Evolutionary conservation across 92 coral and sea anemone genomes (phyloP), one percentile per base, ranked within the genome.

Genomic region (Parazoanthus swiftii): DNA sequence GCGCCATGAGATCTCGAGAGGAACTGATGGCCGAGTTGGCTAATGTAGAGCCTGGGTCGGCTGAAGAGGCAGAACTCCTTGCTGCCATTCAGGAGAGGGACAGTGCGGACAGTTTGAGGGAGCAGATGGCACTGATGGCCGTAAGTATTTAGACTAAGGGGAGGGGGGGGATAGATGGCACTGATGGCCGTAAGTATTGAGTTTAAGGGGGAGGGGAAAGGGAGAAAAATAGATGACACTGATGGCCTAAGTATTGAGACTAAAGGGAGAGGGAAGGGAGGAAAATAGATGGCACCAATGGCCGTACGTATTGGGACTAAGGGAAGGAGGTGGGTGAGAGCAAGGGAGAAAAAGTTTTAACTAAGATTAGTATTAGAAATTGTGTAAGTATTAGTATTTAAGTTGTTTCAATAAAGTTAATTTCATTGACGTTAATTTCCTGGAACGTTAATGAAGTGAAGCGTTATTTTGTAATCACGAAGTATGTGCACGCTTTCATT

Each of bases 11-110:
- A 67, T 89, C 94, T 25, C 90, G 89, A n/a, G 94, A 87, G 5
- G 98, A 96, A 21, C 95, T 95, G 43, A 89, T 93, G 88, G 94
- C 94, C 36, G 94, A 94, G 86, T 91, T 96, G 10, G 88, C 91
- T 67, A 91, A 83, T 79, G 98, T 94, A 23, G 93, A 92, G 76
- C 94, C 97, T 11, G 97, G 97, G 63, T 96, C 98, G 36, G 89
- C 91, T 42, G 95, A 89, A 84, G 99, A 92, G 79, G 93, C 95
- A 7, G 95, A 92, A 70, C 95, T 96, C 74, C 85, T 88, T 36
- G 94, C 89, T 13, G 98, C 98, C 0, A 46, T 95, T 54, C 92
- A 89, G 18, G 91, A 95, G 73, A 74, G 93, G 23, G 90, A 88
- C 63, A 89, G 88, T 15, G 94, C 95, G 23, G 98, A 95, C 81